Conservation (phyloP, 2,797 vertebrate genomes). For the Gambusia yucatana region DNA sequence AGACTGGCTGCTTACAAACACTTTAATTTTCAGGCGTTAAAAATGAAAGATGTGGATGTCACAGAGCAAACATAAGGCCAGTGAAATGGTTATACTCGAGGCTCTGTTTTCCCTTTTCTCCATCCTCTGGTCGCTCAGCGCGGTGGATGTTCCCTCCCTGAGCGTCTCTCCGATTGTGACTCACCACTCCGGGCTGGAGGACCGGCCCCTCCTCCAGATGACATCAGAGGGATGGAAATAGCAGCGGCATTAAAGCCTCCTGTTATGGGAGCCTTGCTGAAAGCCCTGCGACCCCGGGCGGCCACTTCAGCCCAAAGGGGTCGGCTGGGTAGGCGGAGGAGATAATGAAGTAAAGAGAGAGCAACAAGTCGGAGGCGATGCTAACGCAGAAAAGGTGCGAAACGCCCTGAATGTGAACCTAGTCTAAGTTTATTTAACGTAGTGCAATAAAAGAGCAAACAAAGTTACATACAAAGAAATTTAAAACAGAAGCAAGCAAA, state of each 20-base stretch:
- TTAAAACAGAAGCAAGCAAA: too few species aligned
- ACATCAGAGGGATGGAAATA: conserved; percentile 77
- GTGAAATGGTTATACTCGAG: not conserved
- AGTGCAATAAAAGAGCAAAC: too few species aligned
- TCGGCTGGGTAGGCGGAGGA: not conserved
- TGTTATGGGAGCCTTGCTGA: conserved; percentile 60
- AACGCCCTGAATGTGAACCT: not conserved
- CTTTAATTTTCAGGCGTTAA: not conserved
- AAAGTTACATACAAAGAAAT: too few species aligned
- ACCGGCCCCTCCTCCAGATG: conserved; percentile 70
- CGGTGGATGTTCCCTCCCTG: conserved; percentile 29
- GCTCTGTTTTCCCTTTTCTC: not conserved
- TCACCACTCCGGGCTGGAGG: conserved; percentile 61
- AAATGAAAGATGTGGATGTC: not conserved
- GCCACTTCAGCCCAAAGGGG: conserved; percentile 48
- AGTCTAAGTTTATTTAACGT: too few species aligned
- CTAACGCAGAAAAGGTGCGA: not conserved
- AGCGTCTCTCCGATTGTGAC: conserved; percentile 57
- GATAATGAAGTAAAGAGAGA: not conserved
- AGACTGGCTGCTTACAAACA: not conserved
- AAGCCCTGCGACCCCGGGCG: conserved; percentile 48
- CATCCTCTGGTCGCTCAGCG: conserved; percentile 10
- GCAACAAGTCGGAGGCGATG: conserved; percentile 46
- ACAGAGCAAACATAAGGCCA: not conserved
- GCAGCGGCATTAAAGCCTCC: conserved; percentile 69